Percentiles rank a stretch among this genome's conserved stretches.
These are phyloP conservation scores for Threskiornis aethiopicus DNA, from an alignment of 2,797 vertebrate species.

Conservation along the genomic window DNA sequence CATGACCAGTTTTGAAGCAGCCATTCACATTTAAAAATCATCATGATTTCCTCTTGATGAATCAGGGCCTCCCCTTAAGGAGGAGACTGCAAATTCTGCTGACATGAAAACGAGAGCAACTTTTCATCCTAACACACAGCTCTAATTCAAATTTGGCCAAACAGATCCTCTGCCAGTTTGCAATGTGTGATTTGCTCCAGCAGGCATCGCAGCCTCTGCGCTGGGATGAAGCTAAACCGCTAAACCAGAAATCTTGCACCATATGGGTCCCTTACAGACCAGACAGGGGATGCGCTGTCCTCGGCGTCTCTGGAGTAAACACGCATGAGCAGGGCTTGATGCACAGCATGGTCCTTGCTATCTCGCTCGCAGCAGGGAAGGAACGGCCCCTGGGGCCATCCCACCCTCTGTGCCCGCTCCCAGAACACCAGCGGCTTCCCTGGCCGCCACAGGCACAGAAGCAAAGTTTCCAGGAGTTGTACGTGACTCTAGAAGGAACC, in stretches of 20 bases:
- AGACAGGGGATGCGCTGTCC: neutral
- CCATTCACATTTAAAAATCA: neutral
- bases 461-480: neutral
- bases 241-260: neutral
- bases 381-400: neutral
- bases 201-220: neutral
- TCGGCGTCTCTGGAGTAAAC: neutral
- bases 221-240: neutral
- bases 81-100: neutral
- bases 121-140: neutral
- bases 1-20: neutral
- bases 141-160: neutral
- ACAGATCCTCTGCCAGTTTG: neutral
- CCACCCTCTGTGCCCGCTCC: neutral
- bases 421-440: neutral
- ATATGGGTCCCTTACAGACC: neutral
- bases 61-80: neutral
- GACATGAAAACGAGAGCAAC: neutral
- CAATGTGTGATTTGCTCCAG: neutral
- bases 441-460: neutral
- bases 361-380: neutral
- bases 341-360: neutral
- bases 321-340: accelerated
- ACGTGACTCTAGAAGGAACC: neutral
- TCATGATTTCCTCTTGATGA: neutral